phyloP scores from a whole-genome alignment of 2,113 vertebrate species.

The Semnornis frantzii region DNA sequence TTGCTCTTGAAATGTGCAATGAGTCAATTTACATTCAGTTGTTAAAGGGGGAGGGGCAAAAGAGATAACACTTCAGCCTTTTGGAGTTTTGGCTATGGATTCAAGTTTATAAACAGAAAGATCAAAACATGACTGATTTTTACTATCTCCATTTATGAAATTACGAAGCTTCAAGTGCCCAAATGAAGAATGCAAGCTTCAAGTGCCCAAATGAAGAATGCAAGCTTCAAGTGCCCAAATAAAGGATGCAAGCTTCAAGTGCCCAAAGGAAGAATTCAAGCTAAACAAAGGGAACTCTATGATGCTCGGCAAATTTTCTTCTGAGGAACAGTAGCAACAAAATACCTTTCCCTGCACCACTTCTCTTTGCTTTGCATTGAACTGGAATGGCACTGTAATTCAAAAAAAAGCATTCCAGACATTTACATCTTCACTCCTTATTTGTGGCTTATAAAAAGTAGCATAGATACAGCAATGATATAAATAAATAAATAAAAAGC shows the following conservation, averaged over 20 bases:
- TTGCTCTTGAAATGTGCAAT: conserved; percentile 41
- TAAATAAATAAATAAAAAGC: background rate
- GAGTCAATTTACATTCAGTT: conserved; percentile 26
- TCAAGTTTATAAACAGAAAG: conserved; percentile 26
- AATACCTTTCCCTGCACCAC: background rate
- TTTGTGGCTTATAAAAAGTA: background rate
- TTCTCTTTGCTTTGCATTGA: background rate
- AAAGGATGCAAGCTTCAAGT: background rate
- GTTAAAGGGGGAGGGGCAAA: background rate
- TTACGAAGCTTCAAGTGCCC: background rate
- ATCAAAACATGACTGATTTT: background rate
- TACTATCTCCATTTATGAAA: conserved; percentile 21
- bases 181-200: background rate
- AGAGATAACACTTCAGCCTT: background rate
- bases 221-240: background rate
- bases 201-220: too few species aligned
- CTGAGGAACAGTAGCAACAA: background rate
- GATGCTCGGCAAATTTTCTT: background rate
- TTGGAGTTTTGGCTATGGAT: background rate
- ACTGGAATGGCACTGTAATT: background rate
- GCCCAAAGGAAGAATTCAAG: background rate
- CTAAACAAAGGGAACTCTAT: background rate
- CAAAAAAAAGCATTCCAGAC: background rate
- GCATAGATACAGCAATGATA: background rate
- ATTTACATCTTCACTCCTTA: background rate